Percentiles rank a stretch among this genome's conserved stretches.
Evolutionary conservation across 2,888 invertebrate species (phyloP).

Genomic region (Lasiommata megera): DNA sequence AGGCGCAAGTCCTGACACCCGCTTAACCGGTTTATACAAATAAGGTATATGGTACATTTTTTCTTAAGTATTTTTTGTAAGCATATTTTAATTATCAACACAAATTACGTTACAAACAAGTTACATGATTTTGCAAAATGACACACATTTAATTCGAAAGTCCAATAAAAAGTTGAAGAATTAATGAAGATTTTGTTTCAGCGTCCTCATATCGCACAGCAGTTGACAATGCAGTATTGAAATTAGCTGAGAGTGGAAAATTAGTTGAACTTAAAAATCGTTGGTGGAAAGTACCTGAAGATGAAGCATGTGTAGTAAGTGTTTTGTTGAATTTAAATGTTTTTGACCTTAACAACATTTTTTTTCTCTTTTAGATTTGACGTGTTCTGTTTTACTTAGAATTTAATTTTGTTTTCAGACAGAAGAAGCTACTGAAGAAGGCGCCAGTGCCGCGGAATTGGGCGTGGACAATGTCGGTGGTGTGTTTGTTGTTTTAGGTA

Average conservation of each 20-base stretch:
- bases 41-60: no score
- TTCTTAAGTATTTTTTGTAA: no score
- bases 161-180: neutral
- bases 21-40: no score
- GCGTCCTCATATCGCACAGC: constrained; percentile 89
- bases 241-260: constrained; percentile 93
- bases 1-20: no score
- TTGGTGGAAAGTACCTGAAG: constrained; percentile 92
- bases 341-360: no score
- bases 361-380: no score
- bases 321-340: neutral
- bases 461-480: constrained; percentile 95
- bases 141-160: no score
- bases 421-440: constrained; percentile 57
- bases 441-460: constrained; percentile 79
- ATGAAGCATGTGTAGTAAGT: constrained; percentile 80
- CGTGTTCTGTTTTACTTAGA: no score
- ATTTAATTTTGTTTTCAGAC: constrained; percentile 40
- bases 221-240: constrained; percentile 93
- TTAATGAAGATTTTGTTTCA: constrained; percentile 35
- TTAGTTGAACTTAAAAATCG: constrained; percentile 90
- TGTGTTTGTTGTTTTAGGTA: constrained; percentile 92
- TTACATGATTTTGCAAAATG: no score
- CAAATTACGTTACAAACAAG: no score
- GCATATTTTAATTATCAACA: no score